A percentile compares a stretch with the other conserved stretches of the same genome.
Evolutionary conservation across 2,797 vertebrate genomes (phyloP).

Genomic region (Nannoperca australis): DNA sequence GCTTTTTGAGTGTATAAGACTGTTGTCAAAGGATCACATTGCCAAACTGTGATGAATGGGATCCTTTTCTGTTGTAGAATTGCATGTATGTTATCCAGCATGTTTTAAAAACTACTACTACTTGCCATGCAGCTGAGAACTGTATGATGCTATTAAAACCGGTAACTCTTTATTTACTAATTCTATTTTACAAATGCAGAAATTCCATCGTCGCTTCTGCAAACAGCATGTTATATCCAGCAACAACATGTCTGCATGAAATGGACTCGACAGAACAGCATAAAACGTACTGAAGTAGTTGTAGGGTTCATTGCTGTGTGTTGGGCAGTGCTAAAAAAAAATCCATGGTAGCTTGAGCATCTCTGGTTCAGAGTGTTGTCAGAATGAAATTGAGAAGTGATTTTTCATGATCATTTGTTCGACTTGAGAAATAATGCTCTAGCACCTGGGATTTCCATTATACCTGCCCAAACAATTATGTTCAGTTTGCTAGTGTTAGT

Average conservation of each 20-base stretch:
- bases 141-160: conserved; percentile 54
- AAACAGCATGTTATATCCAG: conserved; percentile 70
- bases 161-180: conserved; percentile 38
- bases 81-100: conserved; percentile 75
- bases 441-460: conserved; percentile 60
- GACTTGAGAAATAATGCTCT: conserved; percentile 35
- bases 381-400: conserved; percentile 21
- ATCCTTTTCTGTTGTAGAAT: conserved; percentile 37
- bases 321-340: conserved; percentile 55
- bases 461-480: conserved; percentile 49
- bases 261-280: conserved; percentile 23
- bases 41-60: conserved; percentile 33
- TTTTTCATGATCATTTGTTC: conserved; percentile 32
- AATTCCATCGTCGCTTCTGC: conserved; percentile 30
- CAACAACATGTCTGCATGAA: conserved; percentile 65
- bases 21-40: conserved; percentile 36
- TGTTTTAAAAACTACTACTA: conserved; percentile 49
- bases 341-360: conserved; percentile 43
- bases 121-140: conserved; percentile 46
- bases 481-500: conserved; percentile 42
- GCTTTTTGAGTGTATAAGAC: conserved; percentile 18
- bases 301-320: conserved; percentile 33
- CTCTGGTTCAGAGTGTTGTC: conserved; percentile 20
- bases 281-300: not conserved
- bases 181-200: conserved; percentile 36